phyloP scores from a whole-genome alignment of 2,797 vertebrate species.

The Etheostoma nigrum region DNA sequence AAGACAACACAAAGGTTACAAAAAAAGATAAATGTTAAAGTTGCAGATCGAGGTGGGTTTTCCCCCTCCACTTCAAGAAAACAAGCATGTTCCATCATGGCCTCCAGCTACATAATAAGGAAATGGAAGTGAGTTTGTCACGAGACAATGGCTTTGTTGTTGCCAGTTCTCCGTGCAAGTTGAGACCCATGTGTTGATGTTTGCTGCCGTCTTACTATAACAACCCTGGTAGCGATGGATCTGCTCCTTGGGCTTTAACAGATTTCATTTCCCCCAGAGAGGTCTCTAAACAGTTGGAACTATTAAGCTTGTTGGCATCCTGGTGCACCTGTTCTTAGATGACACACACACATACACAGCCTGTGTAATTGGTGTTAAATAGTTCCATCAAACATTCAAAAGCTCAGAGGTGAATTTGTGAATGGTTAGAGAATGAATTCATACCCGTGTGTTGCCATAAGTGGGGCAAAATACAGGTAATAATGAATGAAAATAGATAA shows the following conservation, averaged over 20 bases:
- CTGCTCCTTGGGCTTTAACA: background rate
- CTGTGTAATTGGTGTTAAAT: background rate
- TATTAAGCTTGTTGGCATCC: background rate
- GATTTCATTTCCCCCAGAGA: conserved; percentile 21
- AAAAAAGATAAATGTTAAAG: background rate
- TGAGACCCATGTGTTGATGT: conserved; percentile 76
- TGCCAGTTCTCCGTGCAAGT: conserved; percentile 68
- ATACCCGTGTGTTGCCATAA: background rate
- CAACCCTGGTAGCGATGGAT: background rate
- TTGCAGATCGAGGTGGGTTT: conserved; percentile 3
- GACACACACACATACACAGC: background rate
- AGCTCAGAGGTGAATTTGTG: background rate
- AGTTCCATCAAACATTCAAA: background rate
- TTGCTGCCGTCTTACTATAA: conserved; percentile 45
- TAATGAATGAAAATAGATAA: too few species aligned
- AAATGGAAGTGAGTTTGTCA: conserved; percentile 87
- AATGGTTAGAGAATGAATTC: background rate
- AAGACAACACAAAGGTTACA: too few species aligned
- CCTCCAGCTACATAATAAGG: conserved; percentile 85
- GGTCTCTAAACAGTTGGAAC: conserved; percentile 9
- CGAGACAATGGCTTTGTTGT: conserved; percentile 81
- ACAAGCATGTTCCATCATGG: conserved; percentile 57
- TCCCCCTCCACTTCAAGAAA: conserved; percentile 20
- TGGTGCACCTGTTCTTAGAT: conserved; percentile 43
- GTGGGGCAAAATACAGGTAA: background rate